Conservation (phyloP, 1,140 invertebrate genomes). For the Drosophila ambigua region DNA sequence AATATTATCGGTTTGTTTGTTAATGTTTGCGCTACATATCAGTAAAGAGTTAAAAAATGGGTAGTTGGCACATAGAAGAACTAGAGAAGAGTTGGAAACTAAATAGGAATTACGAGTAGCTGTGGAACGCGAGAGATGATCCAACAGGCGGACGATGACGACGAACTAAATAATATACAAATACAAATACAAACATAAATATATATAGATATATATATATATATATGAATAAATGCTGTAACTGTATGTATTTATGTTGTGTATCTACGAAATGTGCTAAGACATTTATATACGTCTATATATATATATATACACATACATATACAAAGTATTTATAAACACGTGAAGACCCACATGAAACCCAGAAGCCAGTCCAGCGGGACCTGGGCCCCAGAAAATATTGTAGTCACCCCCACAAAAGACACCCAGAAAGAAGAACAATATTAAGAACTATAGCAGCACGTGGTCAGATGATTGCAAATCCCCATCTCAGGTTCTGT, state of each 20-base stretch:
- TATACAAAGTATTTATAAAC: slow-evolving; percentile 63
- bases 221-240: slow-evolving; percentile 45
- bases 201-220: slow-evolving; percentile 14
- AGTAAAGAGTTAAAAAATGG: slow-evolving; percentile 75
- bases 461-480: slow-evolving; percentile 4
- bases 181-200: slow-evolving; percentile 23
- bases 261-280: slow-evolving; percentile 78
- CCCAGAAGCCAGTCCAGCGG: slow-evolving; percentile 3
- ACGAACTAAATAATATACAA: slow-evolving; percentile 54
- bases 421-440: background rate
- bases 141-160: slow-evolving; percentile 40
- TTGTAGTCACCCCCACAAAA: slow-evolving; percentile 10
- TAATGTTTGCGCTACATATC: slow-evolving; percentile 84
- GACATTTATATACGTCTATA: slow-evolving; percentile 79
- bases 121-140: slow-evolving; percentile 28
- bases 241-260: slow-evolving; percentile 77
- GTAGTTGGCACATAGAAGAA: slow-evolving; percentile 72
- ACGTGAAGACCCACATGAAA: slow-evolving; percentile 33
- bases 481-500: slow-evolving; percentile 39
- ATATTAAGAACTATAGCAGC: slow-evolving; percentile 3
- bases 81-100: slow-evolving; percentile 67
- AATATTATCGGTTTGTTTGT: slow-evolving; percentile 83
- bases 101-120: slow-evolving; percentile 44
- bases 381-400: no score
- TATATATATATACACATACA: slow-evolving; percentile 63